Evolutionary conservation across 2,888 invertebrate species (phyloP), one percentile per base, ranked within the genome.

Genomic region (Polietes domitor): DNA sequence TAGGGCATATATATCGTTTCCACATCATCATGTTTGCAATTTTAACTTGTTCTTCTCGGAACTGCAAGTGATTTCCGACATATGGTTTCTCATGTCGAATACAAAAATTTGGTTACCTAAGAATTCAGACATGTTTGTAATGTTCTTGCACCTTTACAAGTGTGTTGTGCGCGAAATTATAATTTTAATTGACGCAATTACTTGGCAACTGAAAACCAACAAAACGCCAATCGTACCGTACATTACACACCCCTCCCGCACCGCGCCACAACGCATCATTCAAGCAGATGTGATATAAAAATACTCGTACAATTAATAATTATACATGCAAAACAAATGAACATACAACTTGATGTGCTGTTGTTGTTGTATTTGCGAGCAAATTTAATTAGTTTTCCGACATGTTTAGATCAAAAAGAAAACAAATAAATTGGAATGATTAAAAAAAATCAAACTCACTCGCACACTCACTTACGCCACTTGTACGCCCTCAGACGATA

Each of bases 181-280:
- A 4, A 24, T 3, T 58, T 58, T 58, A 26, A 58, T 58, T 58
- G 58, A 58, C 26, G 58, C 15, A 58, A 58, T 53, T 24, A 58
- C 58, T 58, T 24, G 2, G 58, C 58, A 58, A 24, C 26, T 58
- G 5, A 12, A 58, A 47, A 15, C 47, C n/a, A n/a, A n/a, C 4
- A 47, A 47, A 47, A n/a, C n/a, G 1, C 47, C 4, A 9, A 37
- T 37, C 7, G n/a, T n/a, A n/a, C n/a, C n/a, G n/a, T n/a, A n/a
- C n/a, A 7, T 37, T 9, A 37, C 10, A 37, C 10, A 37, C 10
- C 6, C 37, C n/a, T n/a, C n/a, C n/a, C n/a, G n/a, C n/a, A n/a
- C n/a, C 9, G 10, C 37, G 10, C 37, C 10, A n/a, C n/a, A n/a
- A n/a, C n/a, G n/a, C n/a, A 37, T 37, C 37, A 37, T 37, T 37